Evolutionary conservation across 2,113 vertebrate species (phyloP).

Genomic region (Mungos mungo): DNA sequence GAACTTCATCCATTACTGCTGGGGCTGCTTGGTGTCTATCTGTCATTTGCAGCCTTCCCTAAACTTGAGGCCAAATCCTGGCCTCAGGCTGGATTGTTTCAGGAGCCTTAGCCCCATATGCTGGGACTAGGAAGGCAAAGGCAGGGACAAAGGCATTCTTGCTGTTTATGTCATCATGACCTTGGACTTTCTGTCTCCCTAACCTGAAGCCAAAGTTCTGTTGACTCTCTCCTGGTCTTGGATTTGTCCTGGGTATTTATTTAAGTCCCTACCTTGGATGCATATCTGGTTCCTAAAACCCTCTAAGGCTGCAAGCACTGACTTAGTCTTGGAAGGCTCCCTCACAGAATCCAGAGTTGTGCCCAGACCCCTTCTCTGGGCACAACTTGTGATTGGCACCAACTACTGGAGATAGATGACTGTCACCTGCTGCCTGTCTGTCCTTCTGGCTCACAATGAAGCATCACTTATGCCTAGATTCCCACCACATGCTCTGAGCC

Average conservation of each 20-base stretch:
- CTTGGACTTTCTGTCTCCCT: neutral
- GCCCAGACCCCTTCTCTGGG: neutral
- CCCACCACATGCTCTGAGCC: neutral
- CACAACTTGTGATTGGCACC: neutral
- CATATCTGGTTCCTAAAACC: neutral
- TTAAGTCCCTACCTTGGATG: neutral
- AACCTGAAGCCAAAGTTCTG: slow-evolving; percentile 6
- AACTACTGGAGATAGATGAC: neutral
- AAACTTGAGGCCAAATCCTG: neutral
- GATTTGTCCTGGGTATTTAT: neutral
- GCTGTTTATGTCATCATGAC: neutral
- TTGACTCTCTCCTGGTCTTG: neutral
- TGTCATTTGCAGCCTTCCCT: neutral
- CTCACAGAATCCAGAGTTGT: neutral
- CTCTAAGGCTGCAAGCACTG: neutral
- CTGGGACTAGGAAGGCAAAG: neutral
- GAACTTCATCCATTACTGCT: neutral
- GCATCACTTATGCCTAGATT: neutral
- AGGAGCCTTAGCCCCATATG: neutral
- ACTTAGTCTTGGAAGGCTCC: neutral
- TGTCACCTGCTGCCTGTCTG: neutral
- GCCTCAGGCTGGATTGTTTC: neutral
- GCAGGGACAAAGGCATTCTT: neutral
- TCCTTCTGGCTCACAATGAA: neutral
- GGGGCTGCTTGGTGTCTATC: neutral